phyloP scores from a whole-genome alignment of 1,140 invertebrate species.

The Eriocheir sinensis region DNA sequence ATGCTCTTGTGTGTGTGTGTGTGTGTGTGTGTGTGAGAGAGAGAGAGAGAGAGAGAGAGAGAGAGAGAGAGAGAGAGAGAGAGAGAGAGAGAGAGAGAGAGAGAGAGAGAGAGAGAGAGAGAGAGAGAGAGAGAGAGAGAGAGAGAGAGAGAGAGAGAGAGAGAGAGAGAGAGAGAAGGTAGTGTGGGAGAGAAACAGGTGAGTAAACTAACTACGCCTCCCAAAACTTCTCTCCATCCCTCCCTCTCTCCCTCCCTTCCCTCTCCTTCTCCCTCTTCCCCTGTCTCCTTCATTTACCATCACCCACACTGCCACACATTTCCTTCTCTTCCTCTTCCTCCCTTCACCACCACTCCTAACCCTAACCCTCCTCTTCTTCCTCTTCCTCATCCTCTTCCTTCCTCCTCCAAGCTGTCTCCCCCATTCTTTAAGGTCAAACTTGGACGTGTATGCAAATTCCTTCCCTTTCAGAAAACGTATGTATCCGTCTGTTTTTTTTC shows the following conservation, averaged over 20 bases:
- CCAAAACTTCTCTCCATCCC: background rate
- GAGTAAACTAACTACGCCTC: background rate
- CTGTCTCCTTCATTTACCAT: background rate
- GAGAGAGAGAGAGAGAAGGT: background rate
- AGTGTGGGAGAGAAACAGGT: background rate
- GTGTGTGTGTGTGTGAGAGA: background rate
- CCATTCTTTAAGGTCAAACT: background rate
- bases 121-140: no score
- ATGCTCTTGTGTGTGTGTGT: no score
- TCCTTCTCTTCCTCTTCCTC: background rate
- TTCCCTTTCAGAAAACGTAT: background rate
- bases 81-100: slow-evolving; percentile 28
- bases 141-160: background rate
- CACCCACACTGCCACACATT: background rate
- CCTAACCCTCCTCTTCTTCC: background rate
- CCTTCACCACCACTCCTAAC: no score
- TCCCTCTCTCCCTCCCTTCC: background rate
- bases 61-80: slow-evolving; percentile 46
- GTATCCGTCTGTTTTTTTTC: background rate
- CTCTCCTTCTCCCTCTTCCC: background rate
- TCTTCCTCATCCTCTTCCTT: background rate
- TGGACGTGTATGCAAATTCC: background rate
- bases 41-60: slow-evolving; percentile 17
- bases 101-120: background rate
- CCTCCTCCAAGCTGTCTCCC: background rate